phyloP scores from a whole-genome alignment of 1,140 invertebrate genomes.

The Aphidius gifuensis region DNA sequence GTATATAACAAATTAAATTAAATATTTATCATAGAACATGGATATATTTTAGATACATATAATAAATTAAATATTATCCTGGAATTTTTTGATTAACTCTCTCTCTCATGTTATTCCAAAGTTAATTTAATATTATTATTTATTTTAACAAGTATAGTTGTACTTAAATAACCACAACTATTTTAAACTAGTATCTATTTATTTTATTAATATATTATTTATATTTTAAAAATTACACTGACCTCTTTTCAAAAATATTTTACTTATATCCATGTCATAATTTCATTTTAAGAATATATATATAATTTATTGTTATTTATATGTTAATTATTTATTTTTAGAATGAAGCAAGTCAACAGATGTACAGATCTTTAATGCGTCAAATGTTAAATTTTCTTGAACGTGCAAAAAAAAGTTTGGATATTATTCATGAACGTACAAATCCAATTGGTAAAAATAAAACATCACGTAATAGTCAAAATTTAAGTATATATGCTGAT shows the following conservation, averaged over 20 bases:
- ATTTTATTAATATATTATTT: too few species aligned
- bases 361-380: slow-evolving; percentile 76
- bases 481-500: slow-evolving; percentile 52
- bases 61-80: too few species aligned
- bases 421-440: slow-evolving; percentile 46
- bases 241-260: not conserved
- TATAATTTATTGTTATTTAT: too few species aligned
- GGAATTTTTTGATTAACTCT: not conserved
- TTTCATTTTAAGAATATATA: not conserved
- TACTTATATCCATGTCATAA: not conserved
- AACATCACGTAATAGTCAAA: slow-evolving; percentile 44
- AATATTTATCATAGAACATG: too few species aligned
- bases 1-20: slow-evolving; percentile 47
- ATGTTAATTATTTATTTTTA: slow-evolving; percentile 44
- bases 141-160: too few species aligned
- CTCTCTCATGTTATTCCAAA: not conserved
- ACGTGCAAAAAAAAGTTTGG: slow-evolving; percentile 65
- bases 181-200: too few species aligned
- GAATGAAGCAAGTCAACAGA: slow-evolving; percentile 73
- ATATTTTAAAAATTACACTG: too few species aligned
- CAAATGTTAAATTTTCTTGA: slow-evolving; percentile 74
- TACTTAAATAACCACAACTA: not conserved
- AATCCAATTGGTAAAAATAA: slow-evolving; percentile 38
- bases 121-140: too few species aligned
- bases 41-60: too few species aligned